Conservation (phyloP, 2,113 vertebrate genomes). For the Ictidomys tridecemlineatus region DNA sequence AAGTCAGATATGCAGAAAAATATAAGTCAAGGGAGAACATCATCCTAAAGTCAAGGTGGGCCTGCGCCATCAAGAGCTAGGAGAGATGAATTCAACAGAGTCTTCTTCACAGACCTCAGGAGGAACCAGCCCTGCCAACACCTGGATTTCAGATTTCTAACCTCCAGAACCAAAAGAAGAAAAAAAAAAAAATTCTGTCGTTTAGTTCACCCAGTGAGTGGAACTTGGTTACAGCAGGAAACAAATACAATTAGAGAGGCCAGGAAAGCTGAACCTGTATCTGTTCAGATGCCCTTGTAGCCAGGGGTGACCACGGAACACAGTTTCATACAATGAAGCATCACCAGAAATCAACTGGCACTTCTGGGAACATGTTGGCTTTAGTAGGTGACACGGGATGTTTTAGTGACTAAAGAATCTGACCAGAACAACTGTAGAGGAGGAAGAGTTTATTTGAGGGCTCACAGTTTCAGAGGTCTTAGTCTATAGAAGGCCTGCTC, state of each 20-base stretch:
- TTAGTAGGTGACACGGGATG: background rate
- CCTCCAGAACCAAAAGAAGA: background rate
- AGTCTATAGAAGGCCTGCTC: too few species aligned
- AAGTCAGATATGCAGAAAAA: background rate
- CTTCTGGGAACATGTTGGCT: background rate
- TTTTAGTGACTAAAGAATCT: too few species aligned
- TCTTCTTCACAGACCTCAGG: background rate
- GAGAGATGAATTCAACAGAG: too few species aligned
- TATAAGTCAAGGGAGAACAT: background rate
- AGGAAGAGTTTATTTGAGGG: too few species aligned
- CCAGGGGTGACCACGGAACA: background rate
- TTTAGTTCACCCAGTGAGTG: background rate
- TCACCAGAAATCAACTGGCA: background rate
- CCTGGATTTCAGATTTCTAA: background rate
- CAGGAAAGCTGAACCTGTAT: too few species aligned
- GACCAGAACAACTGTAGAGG: too few species aligned
- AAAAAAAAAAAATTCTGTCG: background rate
- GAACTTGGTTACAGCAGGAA: background rate
- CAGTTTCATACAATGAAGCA: background rate
- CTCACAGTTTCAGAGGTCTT: too few species aligned
- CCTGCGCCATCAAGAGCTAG: background rate
- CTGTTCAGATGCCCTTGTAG: background rate
- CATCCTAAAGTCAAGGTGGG: background rate
- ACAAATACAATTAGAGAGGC: background rate
- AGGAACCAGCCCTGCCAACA: background rate